phyloP scores from a whole-genome alignment of 2,113 vertebrate genomes.

The Podilymbus podiceps region DNA sequence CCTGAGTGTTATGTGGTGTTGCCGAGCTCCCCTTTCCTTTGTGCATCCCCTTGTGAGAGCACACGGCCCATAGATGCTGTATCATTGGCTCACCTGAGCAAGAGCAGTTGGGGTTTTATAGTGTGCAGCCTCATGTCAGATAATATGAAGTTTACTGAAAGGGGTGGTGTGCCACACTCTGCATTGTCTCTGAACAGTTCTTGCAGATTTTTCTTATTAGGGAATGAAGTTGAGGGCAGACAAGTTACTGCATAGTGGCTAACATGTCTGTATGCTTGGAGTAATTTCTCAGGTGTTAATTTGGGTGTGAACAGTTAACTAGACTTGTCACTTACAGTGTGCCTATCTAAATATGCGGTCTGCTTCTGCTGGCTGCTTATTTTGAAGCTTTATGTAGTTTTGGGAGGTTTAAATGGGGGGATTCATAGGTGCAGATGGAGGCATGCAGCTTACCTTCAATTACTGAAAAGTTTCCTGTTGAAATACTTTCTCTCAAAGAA shows the following conservation, averaged over 20 bases:
- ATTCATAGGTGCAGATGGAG: background rate
- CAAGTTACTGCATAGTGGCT: background rate
- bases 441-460: background rate
- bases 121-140: rapidly evolving
- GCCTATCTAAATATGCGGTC: background rate
- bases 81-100: background rate
- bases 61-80: rapidly evolving
- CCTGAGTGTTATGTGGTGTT: rapidly evolving
- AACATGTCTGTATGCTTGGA: rapidly evolving
- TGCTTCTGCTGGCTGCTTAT: background rate
- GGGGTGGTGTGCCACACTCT: no score
- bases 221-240: background rate
- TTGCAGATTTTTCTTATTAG: rapidly evolving
- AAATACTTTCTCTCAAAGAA: background rate
- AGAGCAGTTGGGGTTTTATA: background rate
- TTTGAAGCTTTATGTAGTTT: background rate
- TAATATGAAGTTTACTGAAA: no score
- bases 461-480: background rate
- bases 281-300: rapidly evolving
- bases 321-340: background rate
- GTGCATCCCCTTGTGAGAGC: background rate
- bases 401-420: background rate
- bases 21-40: background rate
- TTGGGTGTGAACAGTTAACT: rapidly evolving
- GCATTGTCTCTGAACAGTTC: background rate